phyloP scores from a whole-genome alignment of 2,797 vertebrate species.

The Arremon brunneinucha region DNA sequence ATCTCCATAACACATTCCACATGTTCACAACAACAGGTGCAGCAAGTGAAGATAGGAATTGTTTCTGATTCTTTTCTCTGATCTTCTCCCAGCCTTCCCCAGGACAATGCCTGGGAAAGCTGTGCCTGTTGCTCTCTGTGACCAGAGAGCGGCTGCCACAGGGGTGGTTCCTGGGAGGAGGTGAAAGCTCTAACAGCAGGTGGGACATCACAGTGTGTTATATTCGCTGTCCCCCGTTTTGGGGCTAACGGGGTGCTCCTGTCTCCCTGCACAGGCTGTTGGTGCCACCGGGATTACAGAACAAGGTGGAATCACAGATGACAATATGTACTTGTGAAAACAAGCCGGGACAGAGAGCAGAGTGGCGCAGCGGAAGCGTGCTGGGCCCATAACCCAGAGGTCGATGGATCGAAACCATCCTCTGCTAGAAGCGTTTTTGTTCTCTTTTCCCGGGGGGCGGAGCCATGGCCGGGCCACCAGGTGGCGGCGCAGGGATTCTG shows the following conservation, averaged over 20 bases:
- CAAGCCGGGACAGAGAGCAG: too few relatives aligned
- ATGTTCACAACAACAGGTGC: not conserved
- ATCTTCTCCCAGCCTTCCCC: not conserved
- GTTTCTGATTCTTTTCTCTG: not conserved
- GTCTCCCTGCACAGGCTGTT: fast-evolving
- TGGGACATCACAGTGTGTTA: fast-evolving
- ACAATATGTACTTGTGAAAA: fast-evolving
- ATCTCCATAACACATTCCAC: not conserved
- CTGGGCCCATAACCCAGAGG: constrained; percentile 15
- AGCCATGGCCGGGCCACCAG: fast-evolving
- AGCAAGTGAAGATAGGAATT: not conserved
- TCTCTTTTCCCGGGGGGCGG: fast-evolving
- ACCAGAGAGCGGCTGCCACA: not conserved
- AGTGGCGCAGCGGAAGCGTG: not conserved
- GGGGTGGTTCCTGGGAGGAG: not conserved
- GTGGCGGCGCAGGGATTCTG: fast-evolving
- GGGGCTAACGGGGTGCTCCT: fast-evolving
- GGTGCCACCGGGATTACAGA: fast-evolving
- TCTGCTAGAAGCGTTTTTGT: fast-evolving
- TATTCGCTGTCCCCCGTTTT: fast-evolving
- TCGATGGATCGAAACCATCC: not conserved
- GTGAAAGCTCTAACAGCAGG: not conserved
- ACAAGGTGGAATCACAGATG: fast-evolving
- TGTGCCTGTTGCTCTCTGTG: not conserved
- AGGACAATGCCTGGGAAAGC: not conserved